Evolutionary conservation across 1,140 invertebrate species (phyloP).

Genomic region (Hycleus cichorii): DNA sequence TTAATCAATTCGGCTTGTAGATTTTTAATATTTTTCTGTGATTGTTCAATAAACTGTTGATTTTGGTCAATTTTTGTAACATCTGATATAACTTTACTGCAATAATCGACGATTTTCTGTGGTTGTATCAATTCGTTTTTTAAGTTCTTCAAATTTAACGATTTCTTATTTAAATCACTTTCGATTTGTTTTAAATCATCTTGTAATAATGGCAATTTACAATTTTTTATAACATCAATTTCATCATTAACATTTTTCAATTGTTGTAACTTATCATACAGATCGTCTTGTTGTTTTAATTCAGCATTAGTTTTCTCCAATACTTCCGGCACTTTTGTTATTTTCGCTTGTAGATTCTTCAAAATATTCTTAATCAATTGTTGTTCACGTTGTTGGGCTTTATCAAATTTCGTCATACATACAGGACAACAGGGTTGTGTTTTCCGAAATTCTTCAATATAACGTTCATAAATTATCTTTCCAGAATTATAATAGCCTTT

Average conservation of each 20-base stretch:
- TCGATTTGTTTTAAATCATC: slow-evolving; percentile 15
- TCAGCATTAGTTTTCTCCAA: slow-evolving; percentile 36
- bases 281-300: slow-evolving; percentile 30
- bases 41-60: slow-evolving; percentile 25
- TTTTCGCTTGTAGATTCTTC: slow-evolving; percentile 44
- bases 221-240: slow-evolving; percentile 19
- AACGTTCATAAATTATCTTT: slow-evolving; percentile 44
- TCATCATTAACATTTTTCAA: slow-evolving; percentile 31
- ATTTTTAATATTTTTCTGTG: slow-evolving; percentile 23
- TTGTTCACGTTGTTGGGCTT: slow-evolving; percentile 28
- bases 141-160: slow-evolving; percentile 18
- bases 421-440: slow-evolving; percentile 33
- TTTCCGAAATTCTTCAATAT: slow-evolving; percentile 31
- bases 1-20: slow-evolving; percentile 41
- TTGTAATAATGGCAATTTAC: slow-evolving; percentile 21
- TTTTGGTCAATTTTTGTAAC: slow-evolving; percentile 33
- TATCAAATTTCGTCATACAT: slow-evolving; percentile 24
- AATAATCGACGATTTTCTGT: slow-evolving; percentile 23
- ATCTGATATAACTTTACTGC: slow-evolving; percentile 26
- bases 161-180: slow-evolving; percentile 18
- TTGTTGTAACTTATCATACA: slow-evolving; percentile 31
- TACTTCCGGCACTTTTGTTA: slow-evolving; percentile 43
- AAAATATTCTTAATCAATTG: slow-evolving; percentile 21
- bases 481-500: slow-evolving; percentile 41
- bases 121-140: slow-evolving; percentile 22